Evolutionary conservation across 2,797 vertebrate species (phyloP).

Genomic region (Brachyalestes nurse): DNA sequence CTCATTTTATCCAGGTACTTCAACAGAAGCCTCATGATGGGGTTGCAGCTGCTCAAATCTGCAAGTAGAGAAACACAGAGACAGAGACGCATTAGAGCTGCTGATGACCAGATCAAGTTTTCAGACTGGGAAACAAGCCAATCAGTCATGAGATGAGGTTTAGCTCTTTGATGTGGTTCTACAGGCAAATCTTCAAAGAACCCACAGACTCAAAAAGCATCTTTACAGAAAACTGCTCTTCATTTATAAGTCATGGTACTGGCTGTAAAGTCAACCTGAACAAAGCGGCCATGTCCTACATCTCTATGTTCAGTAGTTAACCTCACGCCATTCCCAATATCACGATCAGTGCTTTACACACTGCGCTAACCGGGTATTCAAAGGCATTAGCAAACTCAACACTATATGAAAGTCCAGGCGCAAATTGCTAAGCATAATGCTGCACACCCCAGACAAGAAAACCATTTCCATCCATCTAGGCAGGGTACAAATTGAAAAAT

Average conservation of each 20-base stretch:
- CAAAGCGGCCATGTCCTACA: conserved; percentile 17
- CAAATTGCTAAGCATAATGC: conserved; percentile 21
- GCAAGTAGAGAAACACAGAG: conserved; percentile 46
- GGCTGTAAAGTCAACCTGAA: conserved; percentile 33
- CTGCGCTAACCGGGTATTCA: conserved; percentile 28
- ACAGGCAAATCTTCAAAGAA: conserved; percentile 33
- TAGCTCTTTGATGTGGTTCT: conserved; percentile 29
- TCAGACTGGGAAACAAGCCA: conserved; percentile 17
- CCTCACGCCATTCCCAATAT: conserved; percentile 8
- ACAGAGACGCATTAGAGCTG: not conserved
- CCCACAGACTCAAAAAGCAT: conserved; percentile 30
- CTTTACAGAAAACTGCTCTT: conserved; percentile 32
- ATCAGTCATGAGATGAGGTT: conserved; percentile 26
- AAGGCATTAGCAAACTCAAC: conserved; percentile 24
- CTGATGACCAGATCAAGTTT: not conserved
- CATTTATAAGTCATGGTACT: conserved; percentile 30
- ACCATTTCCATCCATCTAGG: not conserved
- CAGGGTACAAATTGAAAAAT: conserved; percentile 14
- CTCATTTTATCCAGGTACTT: conserved; percentile 96
- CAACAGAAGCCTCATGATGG: conserved; percentile 81
- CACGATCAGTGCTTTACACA: conserved; percentile 12
- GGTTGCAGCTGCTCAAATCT: conserved; percentile 68
- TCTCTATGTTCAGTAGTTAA: conserved; percentile 38
- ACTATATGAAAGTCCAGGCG: conserved; percentile 5
- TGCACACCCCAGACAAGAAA: conserved; percentile 13